These are phyloP conservation scores for Notiomystis cincta DNA, from an alignment of 2,113 vertebrate species.

Conservation along the genomic window DNA sequence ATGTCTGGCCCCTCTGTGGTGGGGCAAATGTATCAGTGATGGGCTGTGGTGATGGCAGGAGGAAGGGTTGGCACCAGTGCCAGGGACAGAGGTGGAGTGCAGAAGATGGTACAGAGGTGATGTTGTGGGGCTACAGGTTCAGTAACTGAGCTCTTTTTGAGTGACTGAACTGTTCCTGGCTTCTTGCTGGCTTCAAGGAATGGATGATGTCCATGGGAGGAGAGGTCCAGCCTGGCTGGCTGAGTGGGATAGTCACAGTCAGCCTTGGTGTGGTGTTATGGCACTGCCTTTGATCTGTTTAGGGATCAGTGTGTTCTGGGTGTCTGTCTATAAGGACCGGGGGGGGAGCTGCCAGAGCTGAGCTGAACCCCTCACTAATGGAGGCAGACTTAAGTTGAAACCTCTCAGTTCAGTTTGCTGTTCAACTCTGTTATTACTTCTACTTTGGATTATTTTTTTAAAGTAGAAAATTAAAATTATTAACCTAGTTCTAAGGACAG, in stretches of 20 bases:
- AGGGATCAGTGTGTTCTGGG: rapidly evolving
- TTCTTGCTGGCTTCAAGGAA: background rate
- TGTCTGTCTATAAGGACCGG: background rate
- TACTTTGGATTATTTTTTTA: background rate
- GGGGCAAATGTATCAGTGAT: background rate
- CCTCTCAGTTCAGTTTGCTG: background rate
- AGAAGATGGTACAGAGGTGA: background rate
- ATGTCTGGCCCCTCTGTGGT: background rate
- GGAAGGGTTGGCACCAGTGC: background rate
- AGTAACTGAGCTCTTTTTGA: background rate
- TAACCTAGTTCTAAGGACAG: background rate
- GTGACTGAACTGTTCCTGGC: background rate
- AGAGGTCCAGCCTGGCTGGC: background rate
- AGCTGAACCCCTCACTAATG: background rate
- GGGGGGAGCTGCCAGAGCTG: background rate
- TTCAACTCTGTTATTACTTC: background rate
- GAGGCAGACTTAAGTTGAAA: background rate
- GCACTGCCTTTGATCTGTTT: background rate
- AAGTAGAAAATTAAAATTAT: background rate
- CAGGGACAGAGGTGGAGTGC: background rate
- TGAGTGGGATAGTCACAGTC: background rate
- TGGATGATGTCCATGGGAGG: rapidly evolving
- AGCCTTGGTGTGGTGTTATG: rapidly evolving
- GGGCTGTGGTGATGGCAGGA: background rate
- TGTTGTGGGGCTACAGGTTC: background rate